Base-by-base conservation (phyloP, 2,113 vertebrate species). In the Pseudopodoces humilis region DNA sequence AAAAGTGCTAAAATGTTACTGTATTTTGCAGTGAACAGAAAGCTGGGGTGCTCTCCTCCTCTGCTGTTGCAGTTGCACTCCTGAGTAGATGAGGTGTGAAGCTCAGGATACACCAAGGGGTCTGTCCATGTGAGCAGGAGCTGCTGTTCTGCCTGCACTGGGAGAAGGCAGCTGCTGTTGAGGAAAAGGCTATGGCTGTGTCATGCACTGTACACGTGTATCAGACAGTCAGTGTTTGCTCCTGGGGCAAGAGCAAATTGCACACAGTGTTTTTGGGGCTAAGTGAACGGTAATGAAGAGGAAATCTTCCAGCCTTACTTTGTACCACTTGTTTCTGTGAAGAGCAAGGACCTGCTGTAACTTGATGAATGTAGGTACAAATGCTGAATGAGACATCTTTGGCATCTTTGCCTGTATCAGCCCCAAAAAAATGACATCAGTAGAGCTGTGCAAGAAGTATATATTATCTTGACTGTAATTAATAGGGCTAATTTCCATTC, bases 151-250 rank as follows among this genome's bases (percentile, higher is more conserved):
- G 59, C 50, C 59, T 65, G 41, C 0, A 0, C 31, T 20, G 41
- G 39, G n/a, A 56, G 41, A 64, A 31, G 41, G 55, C 68, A 60
- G 59, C 83, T 88, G 64, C 59, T 83, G 10, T 3, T 71, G 37
- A 31, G 41, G 41, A 33, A 62, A 25, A n/a, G 33, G 7, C 2
- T 17, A 1, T 33, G n/a, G 55, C 4, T 30, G 4, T 77, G 58
- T n/a, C 22, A 3, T 47, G 41, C 2, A 0, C 59, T 27, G 19
- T 27, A 9, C 1, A 0, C 8, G 4, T 18, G 13, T 39, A 5
- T 56, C 35, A 53, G 28, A 17, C 44, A 35, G 43, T 1, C 3
- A 33, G 12, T 2, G 0, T 53, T 41, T 79, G 18, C 24, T 80
- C 35, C 47, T 20, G 21, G 13, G 21, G 3, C 44, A 37, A 31